Conservation (phyloP, 2,888 invertebrate genomes). For the Molorchus minor region DNA sequence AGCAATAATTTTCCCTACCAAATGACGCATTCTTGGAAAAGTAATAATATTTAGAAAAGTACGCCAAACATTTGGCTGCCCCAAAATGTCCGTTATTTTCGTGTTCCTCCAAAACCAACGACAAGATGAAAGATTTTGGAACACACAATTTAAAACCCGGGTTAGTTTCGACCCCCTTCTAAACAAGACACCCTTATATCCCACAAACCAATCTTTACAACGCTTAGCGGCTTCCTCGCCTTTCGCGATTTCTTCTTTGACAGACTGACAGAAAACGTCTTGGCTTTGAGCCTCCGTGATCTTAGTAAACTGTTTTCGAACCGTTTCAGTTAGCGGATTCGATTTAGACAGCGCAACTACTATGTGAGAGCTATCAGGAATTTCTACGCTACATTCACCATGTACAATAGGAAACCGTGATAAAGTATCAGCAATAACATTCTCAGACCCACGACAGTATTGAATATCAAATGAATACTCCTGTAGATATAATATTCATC, state of each 20-base stretch:
- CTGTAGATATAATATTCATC: constrained; percentile 32
- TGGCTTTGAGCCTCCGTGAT: too few relatives aligned
- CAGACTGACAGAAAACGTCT: too few relatives aligned
- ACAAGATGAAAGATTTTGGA: background rate
- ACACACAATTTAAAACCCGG: background rate
- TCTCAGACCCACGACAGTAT: constrained; percentile 29
- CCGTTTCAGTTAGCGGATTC: background rate
- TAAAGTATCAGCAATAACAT: constrained; percentile 29
- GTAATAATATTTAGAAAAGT: too few relatives aligned
- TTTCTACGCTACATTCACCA: too few relatives aligned
- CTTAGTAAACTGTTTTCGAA: too few relatives aligned
- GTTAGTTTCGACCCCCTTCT: background rate
- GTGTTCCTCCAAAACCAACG: background rate
- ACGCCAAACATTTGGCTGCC: too few relatives aligned
- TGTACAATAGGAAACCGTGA: constrained; percentile 30
- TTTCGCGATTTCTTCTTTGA: too few relatives aligned
- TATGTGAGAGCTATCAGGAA: background rate
- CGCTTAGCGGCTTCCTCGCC: background rate
- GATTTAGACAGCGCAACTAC: background rate
- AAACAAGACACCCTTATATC: background rate
- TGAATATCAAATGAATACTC: constrained; percentile 25
- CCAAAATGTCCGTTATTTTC: background rate
- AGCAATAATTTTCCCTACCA: too few relatives aligned
- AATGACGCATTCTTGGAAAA: too few relatives aligned
- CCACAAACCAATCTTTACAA: background rate